A percentile compares a stretch with the other conserved stretches of the same genome.
Conservation (phyloP, 2,888 invertebrate species). For the Drosophila mimica region DNA sequence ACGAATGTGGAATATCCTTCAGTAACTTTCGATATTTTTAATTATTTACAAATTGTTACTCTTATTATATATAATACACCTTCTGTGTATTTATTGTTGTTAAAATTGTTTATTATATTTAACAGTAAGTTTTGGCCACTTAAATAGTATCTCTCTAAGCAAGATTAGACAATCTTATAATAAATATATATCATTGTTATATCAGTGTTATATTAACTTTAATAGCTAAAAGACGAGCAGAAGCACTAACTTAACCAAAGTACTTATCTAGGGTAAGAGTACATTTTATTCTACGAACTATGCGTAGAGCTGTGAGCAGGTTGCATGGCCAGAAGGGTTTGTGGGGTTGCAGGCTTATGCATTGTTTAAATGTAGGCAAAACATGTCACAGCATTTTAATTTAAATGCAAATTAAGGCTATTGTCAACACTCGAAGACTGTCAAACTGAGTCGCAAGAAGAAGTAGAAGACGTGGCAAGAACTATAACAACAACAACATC, state of each 20-base stretch:
- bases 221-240: background rate
- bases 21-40: background rate
- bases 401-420: slow-evolving; percentile 84
- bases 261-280: slow-evolving; percentile 14
- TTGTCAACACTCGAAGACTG: slow-evolving; percentile 76
- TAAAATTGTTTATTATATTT: background rate
- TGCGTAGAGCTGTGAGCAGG: slow-evolving; percentile 19
- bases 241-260: background rate
- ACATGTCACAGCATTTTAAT: slow-evolving; percentile 82
- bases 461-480: background rate
- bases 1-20: slow-evolving; percentile 30
- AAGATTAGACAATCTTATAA: background rate
- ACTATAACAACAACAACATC: background rate
- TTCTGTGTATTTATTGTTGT: background rate
- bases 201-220: background rate
- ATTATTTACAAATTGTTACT: background rate
- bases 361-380: slow-evolving; percentile 78
- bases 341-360: slow-evolving; percentile 37
- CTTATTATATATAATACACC: too few species aligned
- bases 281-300: slow-evolving; percentile 40
- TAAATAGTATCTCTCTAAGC: background rate
- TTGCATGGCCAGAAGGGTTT: slow-evolving; percentile 8
- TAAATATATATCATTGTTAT: background rate
- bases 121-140: background rate
- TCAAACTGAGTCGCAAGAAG: slow-evolving; percentile 37